These are phyloP conservation scores for Eupelmus urozonus DNA, from an alignment of 2,888 invertebrate species.

Conservation along the genomic window DNA sequence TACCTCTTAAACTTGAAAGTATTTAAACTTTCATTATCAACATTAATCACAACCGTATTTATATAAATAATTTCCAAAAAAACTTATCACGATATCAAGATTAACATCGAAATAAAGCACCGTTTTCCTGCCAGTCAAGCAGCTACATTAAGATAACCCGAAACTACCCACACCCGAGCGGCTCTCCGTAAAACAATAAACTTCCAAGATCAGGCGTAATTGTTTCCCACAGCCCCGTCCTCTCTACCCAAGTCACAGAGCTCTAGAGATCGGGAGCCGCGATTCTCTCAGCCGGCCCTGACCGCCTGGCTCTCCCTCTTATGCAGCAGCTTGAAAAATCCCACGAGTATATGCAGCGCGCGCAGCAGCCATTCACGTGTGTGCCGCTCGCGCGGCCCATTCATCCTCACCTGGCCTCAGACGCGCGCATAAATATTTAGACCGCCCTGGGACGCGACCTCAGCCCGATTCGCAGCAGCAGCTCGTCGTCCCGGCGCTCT, in stretches of 20 bases:
- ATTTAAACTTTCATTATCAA: too few species aligned
- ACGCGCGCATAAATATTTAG: slow-evolving; percentile 49
- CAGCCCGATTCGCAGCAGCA: slow-evolving; percentile 50
- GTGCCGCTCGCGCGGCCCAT: slow-evolving; percentile 5
- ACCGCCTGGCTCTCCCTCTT: neutral
- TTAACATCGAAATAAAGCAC: too few species aligned
- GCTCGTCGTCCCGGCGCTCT: slow-evolving; percentile 6
- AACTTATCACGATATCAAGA: too few species aligned
- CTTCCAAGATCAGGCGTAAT: too few species aligned
- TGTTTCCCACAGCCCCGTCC: too few species aligned
- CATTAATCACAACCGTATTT: too few species aligned
- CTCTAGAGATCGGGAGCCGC: neutral
- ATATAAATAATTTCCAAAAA: too few species aligned
- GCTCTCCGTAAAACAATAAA: too few species aligned
- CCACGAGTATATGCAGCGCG: neutral
- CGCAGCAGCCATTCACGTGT: neutral
- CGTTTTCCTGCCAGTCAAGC: too few species aligned
- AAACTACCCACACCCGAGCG: too few species aligned
- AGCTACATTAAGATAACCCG: too few species aligned
- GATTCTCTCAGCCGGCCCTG: slow-evolving; percentile 15
- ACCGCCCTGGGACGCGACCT: slow-evolving; percentile 38
- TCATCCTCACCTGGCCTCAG: slow-evolving; percentile 47
- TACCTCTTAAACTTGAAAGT: too few species aligned
- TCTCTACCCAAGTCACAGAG: neutral
- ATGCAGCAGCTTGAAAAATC: neutral